Base-by-base conservation (phyloP, 2,797 vertebrate species). In the Eremophila alpestris region DNA sequence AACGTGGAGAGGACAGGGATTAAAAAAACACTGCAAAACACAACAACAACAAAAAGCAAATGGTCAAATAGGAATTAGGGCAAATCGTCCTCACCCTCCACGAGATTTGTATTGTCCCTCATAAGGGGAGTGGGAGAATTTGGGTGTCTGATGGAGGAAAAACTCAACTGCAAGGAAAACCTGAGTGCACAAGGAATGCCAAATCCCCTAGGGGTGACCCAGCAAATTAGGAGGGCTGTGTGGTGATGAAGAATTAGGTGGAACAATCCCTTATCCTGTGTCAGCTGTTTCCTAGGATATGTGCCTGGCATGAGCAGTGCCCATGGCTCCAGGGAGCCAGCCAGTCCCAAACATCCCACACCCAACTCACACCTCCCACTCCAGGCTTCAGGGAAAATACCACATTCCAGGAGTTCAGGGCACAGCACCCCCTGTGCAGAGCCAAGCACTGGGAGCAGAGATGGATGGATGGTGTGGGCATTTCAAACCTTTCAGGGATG, bases 41-140 rank as follows among this genome's bases (percentile, higher is more conserved):
- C 36, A 59, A 20, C 18, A 59, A 20, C 18, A 59, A 36, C 54
- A 51, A 51, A 26, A 38, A 34, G 13, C 8, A 76, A 36, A n/a
- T 16, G 8, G 10, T 6, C 51, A 46, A 70, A 71, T 32, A 56
- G 71, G 52, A 52, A 2, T 29, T 54, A n/a, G 14, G 23, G 4
- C 10, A 0, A 40, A 13, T n/a, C 34, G 10, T 60, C 23, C 7
- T 49, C 2, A 19, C 9, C 2, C 4, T 26, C 7, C 32, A 18
- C 4, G 3, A 21, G 46, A 67, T 43, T 17, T 21, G 2, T 26
- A 4, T 9, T 56, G 26, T 55, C 40, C 26, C 14, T 23, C 2
- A 2, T 1, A 4, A 3, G 5, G 13, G 55, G 18, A 62, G n/a
- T 16, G 7, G 46, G 34, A 83, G 26, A 86, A 68, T 68, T 17